phyloP scores from a whole-genome alignment of 1,140 invertebrate species.

The Drosophila kanapiae region DNA sequence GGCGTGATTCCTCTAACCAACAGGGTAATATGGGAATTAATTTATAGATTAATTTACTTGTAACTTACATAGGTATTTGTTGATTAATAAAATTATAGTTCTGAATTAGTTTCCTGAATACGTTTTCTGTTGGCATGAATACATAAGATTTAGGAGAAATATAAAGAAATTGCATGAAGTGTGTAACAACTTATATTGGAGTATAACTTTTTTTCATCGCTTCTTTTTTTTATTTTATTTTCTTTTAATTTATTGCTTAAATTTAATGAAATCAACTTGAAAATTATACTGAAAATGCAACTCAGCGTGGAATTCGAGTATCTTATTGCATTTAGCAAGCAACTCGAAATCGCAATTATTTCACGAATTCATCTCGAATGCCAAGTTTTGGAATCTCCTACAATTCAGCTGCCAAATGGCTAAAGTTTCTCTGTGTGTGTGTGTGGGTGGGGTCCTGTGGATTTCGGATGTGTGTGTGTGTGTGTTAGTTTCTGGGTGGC shows the following conservation, averaged over 20 bases:
- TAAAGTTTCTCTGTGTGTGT: conserved; percentile 43
- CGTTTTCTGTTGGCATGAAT: not conserved
- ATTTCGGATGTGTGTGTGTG: conserved; percentile 9
- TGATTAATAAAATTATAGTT: not conserved
- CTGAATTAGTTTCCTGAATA: not conserved
- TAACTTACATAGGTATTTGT: too few relatives aligned
- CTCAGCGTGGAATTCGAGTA: not conserved
- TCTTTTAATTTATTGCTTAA: not conserved
- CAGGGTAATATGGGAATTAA: too few relatives aligned
- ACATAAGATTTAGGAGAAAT: not conserved
- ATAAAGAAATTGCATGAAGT: not conserved
- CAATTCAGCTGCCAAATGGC: conserved; percentile 75
- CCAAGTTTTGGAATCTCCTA: conserved; percentile 38
- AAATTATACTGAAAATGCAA: not conserved
- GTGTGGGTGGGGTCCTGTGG: conserved; percentile 16
- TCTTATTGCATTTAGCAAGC: not conserved
- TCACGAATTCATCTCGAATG: conserved; percentile 57
- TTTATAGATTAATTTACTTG: not conserved
- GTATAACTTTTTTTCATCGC: not conserved
- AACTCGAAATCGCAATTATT: not conserved
- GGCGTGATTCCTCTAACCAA: not conserved
- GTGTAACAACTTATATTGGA: not conserved
- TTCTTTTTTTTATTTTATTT: too few relatives aligned
- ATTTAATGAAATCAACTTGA: not conserved
- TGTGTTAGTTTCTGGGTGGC: conserved; percentile 16